Evolutionary conservation across 1,140 invertebrate genomes (phyloP).

Genomic region (Drosophila kikkawai): DNA sequence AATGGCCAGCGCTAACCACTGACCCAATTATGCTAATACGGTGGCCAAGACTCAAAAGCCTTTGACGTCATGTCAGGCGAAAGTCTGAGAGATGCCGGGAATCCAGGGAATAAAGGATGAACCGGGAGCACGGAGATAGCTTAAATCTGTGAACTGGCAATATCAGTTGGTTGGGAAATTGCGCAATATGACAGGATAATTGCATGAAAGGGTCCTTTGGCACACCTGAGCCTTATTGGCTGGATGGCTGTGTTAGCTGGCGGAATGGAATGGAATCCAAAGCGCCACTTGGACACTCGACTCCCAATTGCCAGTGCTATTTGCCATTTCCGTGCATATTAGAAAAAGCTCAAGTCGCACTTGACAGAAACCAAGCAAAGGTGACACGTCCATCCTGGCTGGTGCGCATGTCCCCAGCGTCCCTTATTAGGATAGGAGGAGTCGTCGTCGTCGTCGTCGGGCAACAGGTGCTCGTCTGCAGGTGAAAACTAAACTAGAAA

Average conservation of each 20-base stretch:
- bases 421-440: background rate
- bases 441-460: slow-evolving; percentile 11
- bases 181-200: slow-evolving; percentile 70
- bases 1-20: slow-evolving; percentile 55
- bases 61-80: slow-evolving; percentile 51
- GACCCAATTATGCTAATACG: slow-evolving; percentile 76
- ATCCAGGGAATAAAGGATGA: slow-evolving; percentile 23
- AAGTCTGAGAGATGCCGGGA: slow-evolving; percentile 6
- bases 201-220: slow-evolving; percentile 55
- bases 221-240: slow-evolving; percentile 74
- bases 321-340: slow-evolving; percentile 61
- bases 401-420: slow-evolving; percentile 65
- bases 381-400: slow-evolving; percentile 25
- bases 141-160: slow-evolving; percentile 36
- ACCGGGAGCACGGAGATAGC: slow-evolving; percentile 1
- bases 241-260: background rate
- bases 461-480: slow-evolving; percentile 65
- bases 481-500: slow-evolving; percentile 4
- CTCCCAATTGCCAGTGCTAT: slow-evolving; percentile 37
- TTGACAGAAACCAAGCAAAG: slow-evolving; percentile 36
- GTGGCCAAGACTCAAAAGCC: slow-evolving; percentile 37
- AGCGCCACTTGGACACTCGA: slow-evolving; percentile 34
- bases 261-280: slow-evolving; percentile 24
- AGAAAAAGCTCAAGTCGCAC: slow-evolving; percentile 48
- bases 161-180: slow-evolving; percentile 53